These are phyloP conservation scores for Pygoscelis adeliae DNA, from an alignment of 2,113 vertebrate genomes.

Conservation along the genomic window DNA sequence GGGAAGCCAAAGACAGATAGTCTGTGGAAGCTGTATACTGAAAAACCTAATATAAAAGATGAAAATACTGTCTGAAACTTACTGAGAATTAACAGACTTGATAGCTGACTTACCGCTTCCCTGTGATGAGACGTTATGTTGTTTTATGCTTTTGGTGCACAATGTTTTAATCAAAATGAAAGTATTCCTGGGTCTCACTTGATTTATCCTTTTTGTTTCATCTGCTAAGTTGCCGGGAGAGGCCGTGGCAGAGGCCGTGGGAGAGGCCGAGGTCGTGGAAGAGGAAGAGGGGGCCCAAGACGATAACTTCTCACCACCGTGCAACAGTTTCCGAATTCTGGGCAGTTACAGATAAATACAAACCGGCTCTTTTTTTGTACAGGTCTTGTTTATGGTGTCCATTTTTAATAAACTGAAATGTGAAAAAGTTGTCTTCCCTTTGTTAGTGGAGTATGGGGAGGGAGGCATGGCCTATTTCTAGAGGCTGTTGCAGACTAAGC, in stretches of 20 bases:
- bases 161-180: background rate
- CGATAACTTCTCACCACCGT: slow-evolving; percentile 78
- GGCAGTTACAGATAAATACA: background rate
- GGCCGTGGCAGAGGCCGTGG: slow-evolving; percentile 86
- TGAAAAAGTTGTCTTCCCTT: background rate
- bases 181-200: background rate
- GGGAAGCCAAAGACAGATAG: background rate
- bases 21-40: background rate
- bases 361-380: slow-evolving; percentile 75
- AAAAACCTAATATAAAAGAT: background rate
- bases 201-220: background rate
- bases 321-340: slow-evolving; percentile 2
- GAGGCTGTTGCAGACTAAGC: background rate
- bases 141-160: background rate
- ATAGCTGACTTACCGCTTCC: background rate
- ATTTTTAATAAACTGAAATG: slow-evolving; percentile 66
- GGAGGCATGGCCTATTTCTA: background rate
- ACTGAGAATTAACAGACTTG: background rate
- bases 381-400: slow-evolving; percentile 72
- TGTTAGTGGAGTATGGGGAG: background rate
- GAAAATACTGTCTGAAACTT: background rate
- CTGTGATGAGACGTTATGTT: background rate
- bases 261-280: slow-evolving; percentile 89
- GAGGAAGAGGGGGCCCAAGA: slow-evolving; percentile 92
- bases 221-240: slow-evolving; percentile 88